phyloP scores from a whole-genome alignment of 2,888 invertebrate species.

The Ormyrus labotus region DNA sequence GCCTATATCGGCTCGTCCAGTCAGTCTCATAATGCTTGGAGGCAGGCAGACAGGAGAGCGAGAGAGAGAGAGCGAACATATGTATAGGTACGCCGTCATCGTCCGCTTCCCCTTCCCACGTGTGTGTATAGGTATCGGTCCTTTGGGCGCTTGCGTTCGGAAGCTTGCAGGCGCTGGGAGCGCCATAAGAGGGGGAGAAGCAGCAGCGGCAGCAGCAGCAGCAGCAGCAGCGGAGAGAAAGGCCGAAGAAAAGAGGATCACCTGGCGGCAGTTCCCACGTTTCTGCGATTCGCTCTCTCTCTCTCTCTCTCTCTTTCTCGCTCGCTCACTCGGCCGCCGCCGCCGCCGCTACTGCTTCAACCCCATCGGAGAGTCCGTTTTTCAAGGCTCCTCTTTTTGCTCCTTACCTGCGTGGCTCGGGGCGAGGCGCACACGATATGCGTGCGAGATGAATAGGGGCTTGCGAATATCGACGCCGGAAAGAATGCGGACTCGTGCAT shows the following conservation, averaged over 20 bases:
- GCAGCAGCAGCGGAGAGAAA: slow-evolving; percentile 55
- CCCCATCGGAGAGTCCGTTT: slow-evolving; percentile 60
- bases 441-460: slow-evolving; percentile 50
- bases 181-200: slow-evolving; percentile 12
- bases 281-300: slow-evolving; percentile 72
- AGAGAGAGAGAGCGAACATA: background rate
- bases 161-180: slow-evolving; percentile 36
- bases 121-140: background rate
- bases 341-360: slow-evolving; percentile 62
- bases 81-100: slow-evolving; percentile 5
- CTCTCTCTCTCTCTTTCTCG: slow-evolving; percentile 65
- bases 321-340: slow-evolving; percentile 43
- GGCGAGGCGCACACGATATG: slow-evolving; percentile 34
- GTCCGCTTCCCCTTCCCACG: background rate
- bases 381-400: slow-evolving; percentile 42
- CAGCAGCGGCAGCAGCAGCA: background rate
- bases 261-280: slow-evolving; percentile 76
- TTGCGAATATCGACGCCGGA: background rate
- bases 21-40: no score
- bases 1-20: no score
- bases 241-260: slow-evolving; percentile 67
- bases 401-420: slow-evolving; percentile 40
- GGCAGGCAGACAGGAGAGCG: no score
- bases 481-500: slow-evolving; percentile 68
- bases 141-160: slow-evolving; percentile 31